These are phyloP conservation scores for Sparidentex hasta DNA, from an alignment of 2,797 vertebrate genomes.

Conservation along the genomic window DNA sequence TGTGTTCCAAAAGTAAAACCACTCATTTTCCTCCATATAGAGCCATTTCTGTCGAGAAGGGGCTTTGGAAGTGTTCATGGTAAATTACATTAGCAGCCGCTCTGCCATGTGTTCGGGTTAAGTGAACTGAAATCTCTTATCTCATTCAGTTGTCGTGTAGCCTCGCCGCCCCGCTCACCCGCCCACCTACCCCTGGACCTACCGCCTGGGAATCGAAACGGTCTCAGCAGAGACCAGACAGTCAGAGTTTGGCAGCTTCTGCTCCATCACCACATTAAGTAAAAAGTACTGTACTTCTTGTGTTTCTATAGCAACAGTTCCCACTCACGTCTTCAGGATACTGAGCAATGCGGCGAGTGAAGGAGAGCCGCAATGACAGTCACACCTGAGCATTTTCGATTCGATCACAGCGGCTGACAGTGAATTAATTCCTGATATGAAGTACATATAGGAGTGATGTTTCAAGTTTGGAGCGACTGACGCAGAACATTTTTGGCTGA, in stretches of 20 bases:
- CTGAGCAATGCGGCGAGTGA: slow-evolving; percentile 59
- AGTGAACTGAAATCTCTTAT: slow-evolving; percentile 32
- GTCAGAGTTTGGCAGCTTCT: slow-evolving; percentile 70
- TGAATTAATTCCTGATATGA: slow-evolving; percentile 15
- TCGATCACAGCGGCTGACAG: slow-evolving; percentile 25
- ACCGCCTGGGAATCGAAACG: slow-evolving; percentile 34
- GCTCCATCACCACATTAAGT: slow-evolving; percentile 68
- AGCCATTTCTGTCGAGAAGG: background rate
- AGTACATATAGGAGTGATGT: background rate
- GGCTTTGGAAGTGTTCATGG: background rate
- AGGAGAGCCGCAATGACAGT: slow-evolving; percentile 51
- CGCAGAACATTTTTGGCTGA: background rate
- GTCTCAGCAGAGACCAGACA: slow-evolving; percentile 57
- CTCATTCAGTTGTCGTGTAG: slow-evolving; percentile 39
- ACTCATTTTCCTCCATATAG: background rate
- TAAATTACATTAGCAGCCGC: slow-evolving; percentile 19
- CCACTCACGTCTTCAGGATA: slow-evolving; percentile 76
- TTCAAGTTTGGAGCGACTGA: slow-evolving; percentile 3
- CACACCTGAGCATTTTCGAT: slow-evolving; percentile 55
- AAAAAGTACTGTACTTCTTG: slow-evolving; percentile 76
- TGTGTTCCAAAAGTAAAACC: background rate
- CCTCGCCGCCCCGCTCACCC: slow-evolving; percentile 21
- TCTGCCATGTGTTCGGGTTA: slow-evolving; percentile 3
- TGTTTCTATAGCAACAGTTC: slow-evolving; percentile 88
- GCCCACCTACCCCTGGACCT: slow-evolving; percentile 21